Conservation (phyloP, 2,113 vertebrate species). For the Petrocephalus zakoni region DNA sequence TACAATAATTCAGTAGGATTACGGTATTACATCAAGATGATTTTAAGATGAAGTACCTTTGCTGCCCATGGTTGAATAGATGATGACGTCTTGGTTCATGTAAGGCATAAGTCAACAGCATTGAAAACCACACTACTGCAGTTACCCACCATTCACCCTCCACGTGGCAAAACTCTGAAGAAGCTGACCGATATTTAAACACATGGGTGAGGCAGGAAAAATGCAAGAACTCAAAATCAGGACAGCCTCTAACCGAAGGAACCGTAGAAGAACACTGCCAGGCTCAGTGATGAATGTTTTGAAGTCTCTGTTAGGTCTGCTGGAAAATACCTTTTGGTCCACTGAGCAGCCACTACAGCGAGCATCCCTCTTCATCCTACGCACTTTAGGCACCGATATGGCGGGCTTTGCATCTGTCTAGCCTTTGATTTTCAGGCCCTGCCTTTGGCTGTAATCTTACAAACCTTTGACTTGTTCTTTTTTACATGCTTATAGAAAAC, state of each 20-base stretch:
- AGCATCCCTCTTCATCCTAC: background rate
- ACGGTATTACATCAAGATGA: background rate
- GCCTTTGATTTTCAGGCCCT: background rate
- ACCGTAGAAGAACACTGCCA: background rate
- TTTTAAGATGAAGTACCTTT: background rate
- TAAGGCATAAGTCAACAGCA: background rate
- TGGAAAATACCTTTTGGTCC: background rate
- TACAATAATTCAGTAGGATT: background rate
- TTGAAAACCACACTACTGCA: background rate
- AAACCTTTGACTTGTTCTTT: background rate
- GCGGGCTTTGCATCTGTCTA: background rate
- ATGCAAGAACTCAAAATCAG: background rate
- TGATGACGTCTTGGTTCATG: background rate
- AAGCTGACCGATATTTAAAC: background rate
- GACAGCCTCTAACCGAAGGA: background rate
- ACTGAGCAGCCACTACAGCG: background rate
- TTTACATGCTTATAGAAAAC: background rate
- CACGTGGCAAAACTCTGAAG: background rate
- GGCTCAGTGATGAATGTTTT: background rate
- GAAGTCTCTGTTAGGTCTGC: background rate
- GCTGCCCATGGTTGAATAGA: background rate
- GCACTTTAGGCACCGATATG: background rate
- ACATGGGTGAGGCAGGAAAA: background rate
- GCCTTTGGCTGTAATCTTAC: background rate
- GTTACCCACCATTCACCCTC: background rate